Evolutionary conservation across 2,113 vertebrate species (phyloP), one percentile per base, ranked within the genome.

Genomic region (Cricetomys ansorgei): DNA sequence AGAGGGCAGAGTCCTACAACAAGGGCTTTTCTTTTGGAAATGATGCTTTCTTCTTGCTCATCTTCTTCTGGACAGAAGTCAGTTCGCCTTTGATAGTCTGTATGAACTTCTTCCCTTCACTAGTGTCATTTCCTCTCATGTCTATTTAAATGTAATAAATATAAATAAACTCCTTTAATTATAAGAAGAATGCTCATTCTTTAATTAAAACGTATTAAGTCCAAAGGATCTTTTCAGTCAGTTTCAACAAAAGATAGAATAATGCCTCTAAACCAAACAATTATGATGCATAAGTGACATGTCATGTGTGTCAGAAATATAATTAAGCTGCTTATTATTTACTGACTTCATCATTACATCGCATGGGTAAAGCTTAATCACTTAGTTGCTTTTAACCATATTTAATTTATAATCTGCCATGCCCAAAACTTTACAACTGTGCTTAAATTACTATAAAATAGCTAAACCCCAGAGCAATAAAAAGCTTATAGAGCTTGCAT

Each of bases 191-290:
- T 92, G 4, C 87, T 87, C 25, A 76, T 94, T 80, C 80, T 97
- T 81, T 97, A 97, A 97, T 97, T 88, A 96, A 92, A 97, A 80
- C 37, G 95, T 98, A 97, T 97, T 96, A 91, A 79, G 79, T 59
- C 73, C 76, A 94, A 96, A 59, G 96, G 79, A 91, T 93, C 94
- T 34, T 96, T 55, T n/a, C 34, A 94, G 17, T n/a, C 87, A 96
- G 89, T 97, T 97, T 97, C 90, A 95, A 86, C 57, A 94, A 95
- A 94, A 86, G 94, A 83, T 62, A 95, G 72, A 96, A 96, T 96
- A 96, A 94, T 25, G 62, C 95, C 96, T 96, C 94, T 96, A 86
- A 65, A 55, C 72, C 59, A 96, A 65, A 72, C 94, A n/a, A 96
- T 98, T 89, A 95, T 94, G 72, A 94, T 97, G 89, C 64, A 94